A percentile compares a stretch with the other conserved stretches of the same genome.
Evolutionary conservation across 2,113 vertebrate species (phyloP).

Genomic region (Solenodon paradoxus): DNA sequence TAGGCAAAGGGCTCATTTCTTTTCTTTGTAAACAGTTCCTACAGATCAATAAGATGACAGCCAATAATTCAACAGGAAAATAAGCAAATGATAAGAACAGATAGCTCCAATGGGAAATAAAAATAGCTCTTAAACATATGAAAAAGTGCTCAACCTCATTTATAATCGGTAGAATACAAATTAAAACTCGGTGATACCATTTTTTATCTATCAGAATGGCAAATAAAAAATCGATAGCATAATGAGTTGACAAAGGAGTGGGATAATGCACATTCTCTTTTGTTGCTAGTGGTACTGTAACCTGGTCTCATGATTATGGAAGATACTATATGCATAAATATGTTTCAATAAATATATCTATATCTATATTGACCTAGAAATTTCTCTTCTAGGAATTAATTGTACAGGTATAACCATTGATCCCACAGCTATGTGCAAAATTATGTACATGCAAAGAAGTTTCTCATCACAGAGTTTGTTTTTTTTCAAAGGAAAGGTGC

Average conservation of each 20-base stretch:
- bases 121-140: constrained; percentile 6
- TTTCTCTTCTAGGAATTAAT: constrained; percentile 22
- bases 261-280: background rate
- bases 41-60: constrained; percentile 35
- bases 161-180: constrained; percentile 33
- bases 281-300: background rate
- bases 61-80: constrained; percentile 36
- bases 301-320: background rate
- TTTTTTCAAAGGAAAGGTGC: no score
- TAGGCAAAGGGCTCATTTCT: constrained; percentile 32
- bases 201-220: background rate
- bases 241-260: background rate
- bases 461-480: background rate
- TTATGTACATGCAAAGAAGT: background rate
- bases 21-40: constrained; percentile 37
- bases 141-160: constrained; percentile 28
- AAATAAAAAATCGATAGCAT: background rate
- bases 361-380: background rate
- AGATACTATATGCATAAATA: background rate
- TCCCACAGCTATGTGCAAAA: background rate
- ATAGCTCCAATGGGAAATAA: constrained; percentile 12
- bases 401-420: background rate
- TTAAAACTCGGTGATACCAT: constrained; percentile 32
- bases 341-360: background rate
- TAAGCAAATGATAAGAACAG: background rate